Percentiles rank a stretch among this genome's conserved stretches.
Conservation (phyloP, 2,113 vertebrate species). For the Trogon surrucura region DNA sequence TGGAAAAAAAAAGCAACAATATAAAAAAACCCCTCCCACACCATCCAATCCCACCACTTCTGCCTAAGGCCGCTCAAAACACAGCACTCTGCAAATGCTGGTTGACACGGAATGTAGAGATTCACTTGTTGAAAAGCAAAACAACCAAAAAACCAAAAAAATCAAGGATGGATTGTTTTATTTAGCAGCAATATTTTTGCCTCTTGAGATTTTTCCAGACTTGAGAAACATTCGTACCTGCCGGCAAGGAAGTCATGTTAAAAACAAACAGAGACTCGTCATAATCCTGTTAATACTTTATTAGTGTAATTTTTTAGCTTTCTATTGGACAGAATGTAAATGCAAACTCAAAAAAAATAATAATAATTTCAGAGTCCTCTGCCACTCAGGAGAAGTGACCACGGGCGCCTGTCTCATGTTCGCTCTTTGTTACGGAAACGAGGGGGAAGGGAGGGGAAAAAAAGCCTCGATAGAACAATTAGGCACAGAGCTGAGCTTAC, state of each 20-base stretch:
- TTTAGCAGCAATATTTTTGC: not conserved
- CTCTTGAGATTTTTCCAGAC: not conserved
- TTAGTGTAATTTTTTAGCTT: conserved; percentile 92
- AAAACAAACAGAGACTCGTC: conserved; percentile 37
- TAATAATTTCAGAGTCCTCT: conserved; percentile 75
- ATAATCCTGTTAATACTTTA: conserved; percentile 92
- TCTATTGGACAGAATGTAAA: conserved; percentile 91
- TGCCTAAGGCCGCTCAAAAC: not conserved
- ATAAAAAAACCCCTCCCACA: not conserved
- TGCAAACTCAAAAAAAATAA: conserved; percentile 74
- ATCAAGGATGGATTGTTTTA: not conserved
- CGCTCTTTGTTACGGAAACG: conserved; percentile 71
- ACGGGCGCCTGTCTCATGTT: conserved; percentile 83
- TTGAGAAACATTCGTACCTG: rapidly evolving
- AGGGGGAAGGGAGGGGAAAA: conserved; percentile 65
- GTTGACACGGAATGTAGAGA: not conserved
- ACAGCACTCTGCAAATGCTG: not conserved
- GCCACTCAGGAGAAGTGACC: conserved; percentile 85
- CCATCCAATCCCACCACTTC: not conserved
- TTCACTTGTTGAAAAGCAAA: not conserved
- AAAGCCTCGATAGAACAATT: conserved; percentile 90
- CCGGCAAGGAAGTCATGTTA: not conserved
- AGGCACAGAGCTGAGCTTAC: conserved; percentile 96
- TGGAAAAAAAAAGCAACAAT: not conserved
- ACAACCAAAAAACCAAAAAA: not conserved